These are phyloP conservation scores for Dallia pectoralis DNA, from an alignment of 2,797 vertebrate species.

Conservation along the genomic window DNA sequence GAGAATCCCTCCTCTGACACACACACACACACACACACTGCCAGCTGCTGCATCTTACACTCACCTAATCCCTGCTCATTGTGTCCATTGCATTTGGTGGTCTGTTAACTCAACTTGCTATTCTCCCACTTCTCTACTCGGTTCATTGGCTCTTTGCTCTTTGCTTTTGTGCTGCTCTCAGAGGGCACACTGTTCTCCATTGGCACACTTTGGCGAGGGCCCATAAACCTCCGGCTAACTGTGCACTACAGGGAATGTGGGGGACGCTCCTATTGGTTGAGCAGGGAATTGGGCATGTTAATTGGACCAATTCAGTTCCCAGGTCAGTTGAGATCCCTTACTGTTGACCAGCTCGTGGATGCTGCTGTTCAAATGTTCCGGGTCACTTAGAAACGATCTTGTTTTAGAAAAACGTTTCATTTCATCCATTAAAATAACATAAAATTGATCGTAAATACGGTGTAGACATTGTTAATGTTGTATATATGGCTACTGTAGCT, in stretches of 20 bases:
- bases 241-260: too few relatives aligned
- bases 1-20: conserved; percentile 16
- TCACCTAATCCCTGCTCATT: conserved; percentile 46
- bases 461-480: too few relatives aligned
- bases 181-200: too few relatives aligned
- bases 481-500: too few relatives aligned
- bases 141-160: background rate
- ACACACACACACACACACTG: conserved; percentile 32
- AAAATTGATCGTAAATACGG: too few relatives aligned
- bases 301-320: background rate
- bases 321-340: background rate
- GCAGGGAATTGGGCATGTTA: background rate
- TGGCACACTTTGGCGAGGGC: too few relatives aligned
- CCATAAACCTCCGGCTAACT: too few relatives aligned
- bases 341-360: background rate
- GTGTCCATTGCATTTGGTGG: conserved; percentile 54
- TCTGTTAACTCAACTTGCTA: conserved; percentile 17
- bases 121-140: background rate
- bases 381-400: too few relatives aligned
- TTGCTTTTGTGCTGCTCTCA: too few relatives aligned
- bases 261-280: background rate
- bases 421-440: too few relatives aligned
- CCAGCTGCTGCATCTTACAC: conserved; percentile 54
- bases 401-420: too few relatives aligned
- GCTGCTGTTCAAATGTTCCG: too few relatives aligned